Evolutionary conservation across 37 sponge, comb jelly and placozoan genomes (phyloP).

Genomic region (Eunapius fragilis): DNA sequence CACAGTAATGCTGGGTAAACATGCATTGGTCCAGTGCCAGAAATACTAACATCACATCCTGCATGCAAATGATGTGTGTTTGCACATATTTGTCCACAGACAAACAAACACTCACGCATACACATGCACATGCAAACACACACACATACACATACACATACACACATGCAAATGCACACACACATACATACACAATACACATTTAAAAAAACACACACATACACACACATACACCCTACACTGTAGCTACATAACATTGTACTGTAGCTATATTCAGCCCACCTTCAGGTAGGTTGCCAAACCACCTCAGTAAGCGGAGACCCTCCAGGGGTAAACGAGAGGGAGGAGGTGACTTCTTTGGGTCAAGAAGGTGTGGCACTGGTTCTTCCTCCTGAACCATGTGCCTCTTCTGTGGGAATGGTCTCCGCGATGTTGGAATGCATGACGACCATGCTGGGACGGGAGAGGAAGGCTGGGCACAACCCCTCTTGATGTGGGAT

Average conservation of each 20-base stretch:
- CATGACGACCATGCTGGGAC: neutral
- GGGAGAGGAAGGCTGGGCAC: neutral
- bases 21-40: neutral
- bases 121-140: neutral
- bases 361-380: neutral
- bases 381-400: too few relatives aligned
- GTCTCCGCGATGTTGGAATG: too few relatives aligned
- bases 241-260: too few relatives aligned
- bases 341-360: neutral
- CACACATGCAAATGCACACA: too few relatives aligned
- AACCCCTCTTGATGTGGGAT: neutral
- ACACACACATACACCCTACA: too few relatives aligned
- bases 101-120: neutral
- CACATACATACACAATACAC: too few relatives aligned
- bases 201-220: too few relatives aligned
- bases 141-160: neutral
- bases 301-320: slow-evolving; percentile 56
- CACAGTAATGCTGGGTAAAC: too few relatives aligned
- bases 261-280: too few relatives aligned
- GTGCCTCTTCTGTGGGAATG: too few relatives aligned
- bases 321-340: neutral
- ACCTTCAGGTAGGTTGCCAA: slow-evolving; percentile 55
- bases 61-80: neutral
- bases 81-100: neutral
- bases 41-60: neutral